Percentiles rank a stretch among this genome's conserved stretches.
Evolutionary conservation across 2,797 vertebrate genomes (phyloP).

Genomic region (Simalia tracyae): DNA sequence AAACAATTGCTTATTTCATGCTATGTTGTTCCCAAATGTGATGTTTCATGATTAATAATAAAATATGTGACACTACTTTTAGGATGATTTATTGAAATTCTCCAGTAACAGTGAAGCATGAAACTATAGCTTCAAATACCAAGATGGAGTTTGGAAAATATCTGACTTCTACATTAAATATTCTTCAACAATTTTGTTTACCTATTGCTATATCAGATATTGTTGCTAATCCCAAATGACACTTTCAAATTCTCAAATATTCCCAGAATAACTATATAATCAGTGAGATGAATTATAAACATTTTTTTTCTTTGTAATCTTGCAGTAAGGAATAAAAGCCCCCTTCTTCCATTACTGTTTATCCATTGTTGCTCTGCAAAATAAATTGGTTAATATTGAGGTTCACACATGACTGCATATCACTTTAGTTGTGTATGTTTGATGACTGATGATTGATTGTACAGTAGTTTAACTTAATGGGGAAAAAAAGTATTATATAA

Average conservation of each 20-base stretch:
- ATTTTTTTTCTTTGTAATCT: neutral
- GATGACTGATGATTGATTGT: neutral
- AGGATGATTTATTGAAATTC: constrained; percentile 37
- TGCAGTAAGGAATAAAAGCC: neutral
- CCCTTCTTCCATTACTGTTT: neutral
- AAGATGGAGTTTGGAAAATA: constrained; percentile 3
- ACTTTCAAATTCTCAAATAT: neutral
- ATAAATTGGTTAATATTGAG: neutral
- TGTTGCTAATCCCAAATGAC: neutral
- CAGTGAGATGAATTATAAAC: neutral
- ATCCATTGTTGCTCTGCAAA: neutral
- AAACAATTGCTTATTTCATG: constrained; percentile 24
- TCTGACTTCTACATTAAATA: constrained; percentile 8
- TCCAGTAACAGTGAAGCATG: constrained; percentile 1
- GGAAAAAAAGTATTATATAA: neutral
- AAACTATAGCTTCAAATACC: constrained; percentile 15
- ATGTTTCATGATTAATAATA: constrained; percentile 41
- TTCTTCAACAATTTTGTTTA: neutral
- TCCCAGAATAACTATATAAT: neutral
- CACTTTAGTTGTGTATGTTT: neutral
- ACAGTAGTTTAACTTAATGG: neutral
- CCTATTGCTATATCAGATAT: neutral
- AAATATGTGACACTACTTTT: constrained; percentile 23
- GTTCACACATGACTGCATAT: neutral
- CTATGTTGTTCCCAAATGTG: constrained; percentile 15